Evolutionary conservation across 2,888 invertebrate genomes (phyloP), one percentile per base, ranked within the genome.

Genomic region (Morpho achilles): DNA sequence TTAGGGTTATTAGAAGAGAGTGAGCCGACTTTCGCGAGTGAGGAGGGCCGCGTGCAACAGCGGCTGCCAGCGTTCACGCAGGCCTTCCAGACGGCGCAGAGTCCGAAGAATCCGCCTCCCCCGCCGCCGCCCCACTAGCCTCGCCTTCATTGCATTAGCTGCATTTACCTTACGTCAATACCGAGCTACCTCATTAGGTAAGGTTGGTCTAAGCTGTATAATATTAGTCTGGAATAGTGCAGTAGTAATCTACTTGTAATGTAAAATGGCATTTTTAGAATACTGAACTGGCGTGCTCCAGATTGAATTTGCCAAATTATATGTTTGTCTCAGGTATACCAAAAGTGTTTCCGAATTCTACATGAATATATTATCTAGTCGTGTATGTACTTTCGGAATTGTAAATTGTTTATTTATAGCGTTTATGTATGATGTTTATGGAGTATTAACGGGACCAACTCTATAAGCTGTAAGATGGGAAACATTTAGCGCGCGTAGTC

Each of bases 331-430:
- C 77, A 77, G 84, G 81, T 87, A 84, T 87, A 87, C 87, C 88
- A 87, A 88, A 89, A 84, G 32, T 86, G 72, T 81, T 89, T 90
- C 90, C 89, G 90, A 90, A 90, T 87, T 87, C 88, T 90, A 81
- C 90, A 90, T 90, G 90, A 88, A 87, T 84, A 89, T 87, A 81
- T 85, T 82, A 89, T 90, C 90, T 90, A 90, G 90, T 89, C 90
- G 77, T 88, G 89, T 90, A 89, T 87, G 89, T 89, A 85, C 87
- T 89, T 87, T 90, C 90, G 90, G 90, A 90, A 87, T 83, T 82
- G 81, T 85, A 84, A 80, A 82, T 81, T 87, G 80, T 83, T 85
- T 78, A 87, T 85, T 87, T 84, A 80, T 87, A 88, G 84, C 76
- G 75, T 84, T 84, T 82, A 79, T 77, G 79, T 78, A 75, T 79